These are phyloP conservation scores for Meriones unguiculatus DNA, from an alignment of 2,113 vertebrate species.

Conservation along the genomic window DNA sequence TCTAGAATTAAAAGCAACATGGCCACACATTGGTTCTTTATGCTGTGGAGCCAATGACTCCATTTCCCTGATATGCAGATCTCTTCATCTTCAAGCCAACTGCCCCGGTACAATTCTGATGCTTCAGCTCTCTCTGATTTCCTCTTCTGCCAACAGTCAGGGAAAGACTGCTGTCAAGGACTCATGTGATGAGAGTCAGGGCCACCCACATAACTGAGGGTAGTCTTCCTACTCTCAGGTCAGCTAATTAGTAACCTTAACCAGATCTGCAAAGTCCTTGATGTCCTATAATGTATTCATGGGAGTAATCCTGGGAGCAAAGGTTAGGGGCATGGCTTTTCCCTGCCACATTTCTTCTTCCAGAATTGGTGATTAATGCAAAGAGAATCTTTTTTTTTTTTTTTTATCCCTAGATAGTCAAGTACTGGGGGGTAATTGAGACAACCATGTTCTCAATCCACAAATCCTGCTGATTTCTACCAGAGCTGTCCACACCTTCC, in stretches of 20 bases:
- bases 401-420: not conserved
- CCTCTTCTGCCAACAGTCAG: not conserved
- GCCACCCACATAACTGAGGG: not conserved
- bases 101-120: not conserved
- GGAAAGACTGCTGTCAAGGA: not conserved
- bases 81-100: too few species aligned
- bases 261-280: not conserved
- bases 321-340: not conserved
- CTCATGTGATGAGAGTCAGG: not conserved
- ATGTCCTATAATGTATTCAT: too few species aligned
- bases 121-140: not conserved
- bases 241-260: not conserved
- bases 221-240: not conserved
- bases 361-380: not conserved
- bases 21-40: not conserved
- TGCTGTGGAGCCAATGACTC: not conserved
- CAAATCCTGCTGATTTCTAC: fast-evolving
- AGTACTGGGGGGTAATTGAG: not conserved
- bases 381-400: not conserved
- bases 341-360: not conserved
- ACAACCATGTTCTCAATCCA: not conserved
- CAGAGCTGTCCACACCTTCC: fast-evolving
- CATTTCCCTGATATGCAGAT: fast-evolving
- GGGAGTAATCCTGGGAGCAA: not conserved
- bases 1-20: not conserved